These are phyloP conservation scores for Drosophila algonquin DNA, from an alignment of 2,888 invertebrate genomes.

Conservation along the genomic window DNA sequence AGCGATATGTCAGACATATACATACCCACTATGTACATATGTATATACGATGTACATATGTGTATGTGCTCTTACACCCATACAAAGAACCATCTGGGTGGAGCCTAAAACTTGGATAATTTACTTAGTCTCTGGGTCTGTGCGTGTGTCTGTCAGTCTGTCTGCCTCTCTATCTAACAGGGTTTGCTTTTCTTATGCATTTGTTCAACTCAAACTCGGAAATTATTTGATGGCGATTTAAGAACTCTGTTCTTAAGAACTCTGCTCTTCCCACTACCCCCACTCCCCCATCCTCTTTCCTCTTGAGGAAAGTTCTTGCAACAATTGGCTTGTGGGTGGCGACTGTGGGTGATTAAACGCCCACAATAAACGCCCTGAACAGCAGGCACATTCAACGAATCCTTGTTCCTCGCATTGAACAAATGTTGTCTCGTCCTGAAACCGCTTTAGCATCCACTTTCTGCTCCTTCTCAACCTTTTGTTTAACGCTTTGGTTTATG, in stretches of 20 bases:
- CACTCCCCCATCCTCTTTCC: not conserved
- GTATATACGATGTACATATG: slow-evolving; percentile 13
- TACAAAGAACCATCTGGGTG: slow-evolving; percentile 49
- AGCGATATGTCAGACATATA: slow-evolving; percentile 34
- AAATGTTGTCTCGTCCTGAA: slow-evolving; percentile 33
- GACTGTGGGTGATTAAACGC: slow-evolving; percentile 31
- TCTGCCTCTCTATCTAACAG: slow-evolving; percentile 1
- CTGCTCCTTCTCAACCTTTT: too few relatives aligned
- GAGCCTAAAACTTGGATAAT: slow-evolving; percentile 52
- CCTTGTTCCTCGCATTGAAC: slow-evolving; percentile 41
- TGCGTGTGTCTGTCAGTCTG: slow-evolving; percentile 9
- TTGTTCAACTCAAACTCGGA: slow-evolving; percentile 46
- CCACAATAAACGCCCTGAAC: slow-evolving; percentile 33
- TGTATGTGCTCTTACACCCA: slow-evolving; percentile 21
- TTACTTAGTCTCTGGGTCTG: slow-evolving; percentile 38
- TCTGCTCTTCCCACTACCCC: slow-evolving; percentile 12
- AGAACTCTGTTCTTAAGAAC: too few relatives aligned
- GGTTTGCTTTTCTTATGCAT: slow-evolving; percentile 43
- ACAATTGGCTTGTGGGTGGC: slow-evolving; percentile 28
- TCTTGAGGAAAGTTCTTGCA: slow-evolving; percentile 26
- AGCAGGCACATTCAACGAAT: slow-evolving; percentile 5
- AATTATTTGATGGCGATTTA: slow-evolving; percentile 45
- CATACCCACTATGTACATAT: slow-evolving; percentile 1
- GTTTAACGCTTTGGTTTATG: not conserved
- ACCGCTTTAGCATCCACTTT: not conserved